These are phyloP conservation scores for Noctua pronuba DNA, from an alignment of 2,888 invertebrate species.

Conservation along the genomic window DNA sequence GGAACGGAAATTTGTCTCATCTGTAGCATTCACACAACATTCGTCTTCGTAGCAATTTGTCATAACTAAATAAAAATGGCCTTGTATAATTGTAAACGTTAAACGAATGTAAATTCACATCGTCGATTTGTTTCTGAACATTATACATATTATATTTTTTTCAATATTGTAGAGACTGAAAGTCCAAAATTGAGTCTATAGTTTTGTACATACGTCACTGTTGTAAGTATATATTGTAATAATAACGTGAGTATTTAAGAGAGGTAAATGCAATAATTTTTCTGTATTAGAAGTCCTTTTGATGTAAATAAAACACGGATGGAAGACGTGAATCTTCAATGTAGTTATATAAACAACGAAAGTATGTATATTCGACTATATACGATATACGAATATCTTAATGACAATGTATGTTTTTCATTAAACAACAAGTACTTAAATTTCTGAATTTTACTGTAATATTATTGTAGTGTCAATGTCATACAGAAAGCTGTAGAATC, in stretches of 20 bases:
- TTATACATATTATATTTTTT: conserved; percentile 80
- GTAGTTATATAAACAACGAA: conserved; percentile 79
- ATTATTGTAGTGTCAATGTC: conserved; percentile 52
- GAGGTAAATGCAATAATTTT: conserved; percentile 88
- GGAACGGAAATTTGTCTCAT: conserved; percentile 47
- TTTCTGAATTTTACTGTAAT: conserved; percentile 51
- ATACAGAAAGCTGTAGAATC: conserved; percentile 49
- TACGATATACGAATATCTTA: conserved; percentile 57
- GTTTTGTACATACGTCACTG: conserved; percentile 89
- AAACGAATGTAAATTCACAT: conserved; percentile 79
- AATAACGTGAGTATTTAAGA: conserved; percentile 86
- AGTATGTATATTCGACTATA: conserved; percentile 64
- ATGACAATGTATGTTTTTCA: conserved; percentile 62
- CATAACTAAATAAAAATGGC: conserved; percentile 79
- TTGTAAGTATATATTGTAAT: conserved; percentile 89
- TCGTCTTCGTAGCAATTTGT: conserved; percentile 71
- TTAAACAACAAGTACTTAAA: conserved; percentile 46
- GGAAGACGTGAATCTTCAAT: conserved; percentile 75
- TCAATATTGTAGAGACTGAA: conserved; percentile 89
- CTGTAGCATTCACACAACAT: conserved; percentile 70
- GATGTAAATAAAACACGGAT: conserved; percentile 83
- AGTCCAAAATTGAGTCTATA: conserved; percentile 90
- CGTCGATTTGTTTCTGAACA: conserved; percentile 80
- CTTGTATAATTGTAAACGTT: conserved; percentile 85
- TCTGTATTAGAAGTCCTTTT: conserved; percentile 87